A percentile compares a stretch with the other conserved stretches of the same genome.
Conservation (phyloP, 2,888 invertebrate species). For the Synergus gifuensis region DNA sequence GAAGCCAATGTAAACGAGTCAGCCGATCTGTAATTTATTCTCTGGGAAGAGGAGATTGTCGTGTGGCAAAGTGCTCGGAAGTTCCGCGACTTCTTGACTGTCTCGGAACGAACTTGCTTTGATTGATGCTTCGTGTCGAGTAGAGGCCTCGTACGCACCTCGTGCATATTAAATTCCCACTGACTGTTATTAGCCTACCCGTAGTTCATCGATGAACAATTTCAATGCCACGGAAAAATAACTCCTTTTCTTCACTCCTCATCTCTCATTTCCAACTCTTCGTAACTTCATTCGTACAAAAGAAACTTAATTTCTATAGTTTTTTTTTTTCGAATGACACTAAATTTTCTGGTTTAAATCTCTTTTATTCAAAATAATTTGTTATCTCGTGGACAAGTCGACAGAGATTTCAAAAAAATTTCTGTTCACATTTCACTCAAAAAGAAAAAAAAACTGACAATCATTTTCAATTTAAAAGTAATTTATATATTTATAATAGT, state of each 20-base stretch:
- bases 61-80: conserved; percentile 18
- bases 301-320: background rate
- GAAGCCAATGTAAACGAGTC: conserved; percentile 2
- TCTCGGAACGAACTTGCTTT: conserved; percentile 4
- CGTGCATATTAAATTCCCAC: conserved; percentile 32
- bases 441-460: background rate
- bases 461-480: background rate
- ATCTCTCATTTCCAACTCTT: background rate
- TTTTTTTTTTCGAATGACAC: background rate
- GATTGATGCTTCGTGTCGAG: conserved; percentile 39
- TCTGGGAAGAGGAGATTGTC: conserved; percentile 27
- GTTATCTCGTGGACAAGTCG: conserved; percentile 21
- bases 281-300: background rate
- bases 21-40: conserved; percentile 22
- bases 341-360: too few relatives aligned
- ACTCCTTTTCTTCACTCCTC: background rate
- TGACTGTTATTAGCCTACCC: conserved; percentile 11
- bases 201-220: conserved; percentile 29
- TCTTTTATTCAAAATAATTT: background rate
- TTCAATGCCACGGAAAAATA: conserved; percentile 1
- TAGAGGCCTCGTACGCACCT: conserved; percentile 29
- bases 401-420: conserved; percentile 21
- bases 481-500: background rate
- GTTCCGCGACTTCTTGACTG: conserved; percentile 27
- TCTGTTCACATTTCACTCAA: background rate